These are phyloP conservation scores for Hystrix brachyura DNA, from an alignment of 2,113 vertebrate genomes.

Conservation along the genomic window DNA sequence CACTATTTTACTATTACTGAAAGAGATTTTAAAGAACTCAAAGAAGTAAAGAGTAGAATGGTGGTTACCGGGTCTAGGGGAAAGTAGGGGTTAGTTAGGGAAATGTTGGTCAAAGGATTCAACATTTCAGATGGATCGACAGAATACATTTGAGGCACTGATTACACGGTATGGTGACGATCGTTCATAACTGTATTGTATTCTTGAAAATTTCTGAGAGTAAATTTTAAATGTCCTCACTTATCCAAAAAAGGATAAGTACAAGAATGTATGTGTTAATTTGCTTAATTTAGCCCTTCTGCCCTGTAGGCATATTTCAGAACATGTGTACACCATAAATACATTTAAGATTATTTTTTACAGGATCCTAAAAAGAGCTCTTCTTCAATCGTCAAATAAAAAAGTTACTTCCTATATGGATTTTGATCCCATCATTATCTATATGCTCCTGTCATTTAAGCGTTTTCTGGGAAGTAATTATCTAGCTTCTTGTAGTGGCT, in stretches of 20 bases:
- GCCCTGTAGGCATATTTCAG: background rate
- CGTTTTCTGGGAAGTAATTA: background rate
- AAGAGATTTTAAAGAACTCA: background rate
- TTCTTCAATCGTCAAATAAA: background rate
- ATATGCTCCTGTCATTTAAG: background rate
- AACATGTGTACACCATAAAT: background rate
- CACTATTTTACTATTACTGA: background rate
- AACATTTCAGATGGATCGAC: background rate
- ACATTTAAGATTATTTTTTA: background rate
- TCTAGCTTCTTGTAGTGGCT: background rate
- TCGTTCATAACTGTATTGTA: background rate
- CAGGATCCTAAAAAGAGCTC: background rate
- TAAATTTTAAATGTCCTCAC: background rate
- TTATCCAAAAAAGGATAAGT: background rate
- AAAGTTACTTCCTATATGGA: background rate
- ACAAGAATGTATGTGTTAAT: background rate
- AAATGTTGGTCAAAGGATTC: background rate
- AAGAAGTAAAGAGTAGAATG: background rate
- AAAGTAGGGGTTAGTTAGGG: background rate
- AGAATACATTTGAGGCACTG: background rate
- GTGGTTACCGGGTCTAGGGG: background rate
- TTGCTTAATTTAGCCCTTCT: background rate
- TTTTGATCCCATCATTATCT: background rate
- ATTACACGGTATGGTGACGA: background rate
- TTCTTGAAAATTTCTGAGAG: background rate